Conservation (phyloP, 2,888 invertebrate species). For the Neria commutata region DNA sequence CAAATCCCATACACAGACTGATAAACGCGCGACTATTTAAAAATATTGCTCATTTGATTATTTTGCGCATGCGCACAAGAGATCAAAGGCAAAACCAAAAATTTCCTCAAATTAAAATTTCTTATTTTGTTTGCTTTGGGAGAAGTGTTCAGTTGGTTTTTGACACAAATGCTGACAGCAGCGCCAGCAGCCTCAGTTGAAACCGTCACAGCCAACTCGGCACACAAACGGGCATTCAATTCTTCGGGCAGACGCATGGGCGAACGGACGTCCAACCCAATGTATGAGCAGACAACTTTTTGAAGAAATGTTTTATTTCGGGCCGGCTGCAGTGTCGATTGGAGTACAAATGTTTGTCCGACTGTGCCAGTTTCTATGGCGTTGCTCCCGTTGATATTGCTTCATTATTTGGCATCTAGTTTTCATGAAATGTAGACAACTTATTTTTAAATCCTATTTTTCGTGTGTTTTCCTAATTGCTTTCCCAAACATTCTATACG, state of each 20-base stretch:
- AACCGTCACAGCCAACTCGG: not conserved
- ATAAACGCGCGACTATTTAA: conserved; percentile 13
- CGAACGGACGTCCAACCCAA: not conserved
- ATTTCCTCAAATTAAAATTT: too few species aligned
- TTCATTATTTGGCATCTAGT: not conserved
- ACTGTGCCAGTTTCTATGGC: not conserved
- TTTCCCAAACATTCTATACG: too few species aligned
- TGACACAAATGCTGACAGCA: not conserved
- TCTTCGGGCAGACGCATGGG: not conserved
- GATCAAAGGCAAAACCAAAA: conserved; percentile 13
- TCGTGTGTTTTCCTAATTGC: not conserved
- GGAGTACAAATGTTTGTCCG: not conserved
- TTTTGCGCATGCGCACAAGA: conserved; percentile 49
- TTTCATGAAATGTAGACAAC: not conserved
- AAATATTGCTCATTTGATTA: conserved; percentile 32
- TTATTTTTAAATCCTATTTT: not conserved
- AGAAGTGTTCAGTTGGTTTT: not conserved
- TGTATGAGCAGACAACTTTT: not conserved
- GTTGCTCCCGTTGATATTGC: too few species aligned
- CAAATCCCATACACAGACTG: not conserved
- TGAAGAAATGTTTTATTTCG: not conserved
- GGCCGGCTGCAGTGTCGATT: not conserved
- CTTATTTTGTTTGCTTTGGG: not conserved
- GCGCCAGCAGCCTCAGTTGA: not conserved
- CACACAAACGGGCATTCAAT: not conserved